Evolutionary conservation across 1,140 invertebrate genomes (phyloP).

Genomic region (Drosophila baimaii): DNA sequence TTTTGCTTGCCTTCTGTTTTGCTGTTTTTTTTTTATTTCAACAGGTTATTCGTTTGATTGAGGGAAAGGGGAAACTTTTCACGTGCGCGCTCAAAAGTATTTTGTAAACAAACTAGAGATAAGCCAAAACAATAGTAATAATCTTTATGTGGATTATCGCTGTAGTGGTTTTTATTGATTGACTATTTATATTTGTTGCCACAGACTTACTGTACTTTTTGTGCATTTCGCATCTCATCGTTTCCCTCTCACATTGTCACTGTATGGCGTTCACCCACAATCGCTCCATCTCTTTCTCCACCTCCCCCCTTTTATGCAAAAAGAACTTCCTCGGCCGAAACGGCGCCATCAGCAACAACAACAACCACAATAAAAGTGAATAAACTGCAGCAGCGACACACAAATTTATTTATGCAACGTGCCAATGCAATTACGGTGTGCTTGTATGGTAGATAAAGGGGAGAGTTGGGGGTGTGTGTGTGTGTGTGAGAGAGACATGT

Average conservation of each 20-base stretch:
- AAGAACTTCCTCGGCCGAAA: slow-evolving; percentile 22
- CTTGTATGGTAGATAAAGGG: background rate
- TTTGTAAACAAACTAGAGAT: background rate
- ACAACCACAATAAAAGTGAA: slow-evolving; percentile 6
- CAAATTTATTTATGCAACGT: slow-evolving; percentile 53
- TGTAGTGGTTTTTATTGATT: slow-evolving; percentile 4
- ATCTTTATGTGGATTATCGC: background rate
- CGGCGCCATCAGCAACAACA: slow-evolving; percentile 19
- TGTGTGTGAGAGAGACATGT: slow-evolving; percentile 14
- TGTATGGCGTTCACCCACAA: background rate
- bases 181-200: background rate
- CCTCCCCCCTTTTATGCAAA: background rate
- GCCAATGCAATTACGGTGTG: slow-evolving; percentile 51
- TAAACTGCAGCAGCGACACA: slow-evolving; percentile 30
- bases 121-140: background rate
- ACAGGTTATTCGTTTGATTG: slow-evolving; percentile 18
- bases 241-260: background rate
- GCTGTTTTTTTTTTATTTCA: slow-evolving; percentile 20
- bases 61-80: slow-evolving; percentile 9
- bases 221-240: background rate
- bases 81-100: background rate
- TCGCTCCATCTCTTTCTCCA: background rate
- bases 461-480: slow-evolving; percentile 6
- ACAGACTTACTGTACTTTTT: slow-evolving; percentile 1
- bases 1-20: slow-evolving; percentile 18